Conservation (phyloP, 64 coral and sea anemone genomes). For the Astreopora myriophthalma region DNA sequence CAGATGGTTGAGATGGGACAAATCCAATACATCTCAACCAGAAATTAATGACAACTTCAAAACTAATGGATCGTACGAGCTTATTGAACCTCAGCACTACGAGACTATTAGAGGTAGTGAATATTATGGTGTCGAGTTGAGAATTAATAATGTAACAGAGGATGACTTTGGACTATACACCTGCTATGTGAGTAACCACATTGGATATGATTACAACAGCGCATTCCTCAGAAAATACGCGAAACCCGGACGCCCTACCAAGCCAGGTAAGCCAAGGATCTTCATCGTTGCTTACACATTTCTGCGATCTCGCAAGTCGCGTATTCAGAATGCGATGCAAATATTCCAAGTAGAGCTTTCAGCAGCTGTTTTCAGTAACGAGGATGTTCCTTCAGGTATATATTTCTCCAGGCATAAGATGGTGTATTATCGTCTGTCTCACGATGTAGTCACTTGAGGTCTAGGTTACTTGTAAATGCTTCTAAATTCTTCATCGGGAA, state of each 20-base stretch:
- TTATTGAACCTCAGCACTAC: slow-evolving; percentile 74
- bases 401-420: no score
- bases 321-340: no score
- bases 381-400: no score
- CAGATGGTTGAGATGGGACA: slow-evolving; percentile 92
- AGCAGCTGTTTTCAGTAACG: no score
- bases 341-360: no score
- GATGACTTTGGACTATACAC: slow-evolving; percentile 93
- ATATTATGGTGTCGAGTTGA: slow-evolving; percentile 59
- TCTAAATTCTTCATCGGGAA: no score
- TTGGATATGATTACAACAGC: slow-evolving; percentile 71
- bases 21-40: slow-evolving; percentile 50
- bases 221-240: slow-evolving; percentile 71
- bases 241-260: neutral
- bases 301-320: neutral
- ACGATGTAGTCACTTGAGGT: no score
- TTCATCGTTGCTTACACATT: neutral
- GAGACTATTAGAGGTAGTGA: slow-evolving; percentile 34
- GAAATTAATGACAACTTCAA: neutral
- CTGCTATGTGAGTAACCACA: slow-evolving; percentile 86
- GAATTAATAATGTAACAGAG: slow-evolving; percentile 75
- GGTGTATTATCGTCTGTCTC: no score
- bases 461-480: no score
- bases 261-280: slow-evolving; percentile 28
- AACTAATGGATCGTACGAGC: slow-evolving; percentile 23